These are phyloP conservation scores for Elymnias hypermnestra DNA, from an alignment of 1,140 invertebrate genomes.

Conservation along the genomic window DNA sequence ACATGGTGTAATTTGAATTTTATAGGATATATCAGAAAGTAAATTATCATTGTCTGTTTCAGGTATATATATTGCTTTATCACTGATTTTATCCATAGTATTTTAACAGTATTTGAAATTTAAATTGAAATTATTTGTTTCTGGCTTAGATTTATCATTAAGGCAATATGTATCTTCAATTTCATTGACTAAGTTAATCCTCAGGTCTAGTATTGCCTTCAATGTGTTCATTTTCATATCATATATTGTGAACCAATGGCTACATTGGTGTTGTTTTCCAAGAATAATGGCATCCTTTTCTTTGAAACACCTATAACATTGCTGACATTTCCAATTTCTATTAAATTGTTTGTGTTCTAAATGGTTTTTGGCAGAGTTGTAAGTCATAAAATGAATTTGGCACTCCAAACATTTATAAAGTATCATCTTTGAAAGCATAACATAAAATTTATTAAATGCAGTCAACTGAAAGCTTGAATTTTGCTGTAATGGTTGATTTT, in stretches of 20 bases:
- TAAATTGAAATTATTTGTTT: no score
- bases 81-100: background rate
- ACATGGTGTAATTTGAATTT: background rate
- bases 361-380: constrained; percentile 35
- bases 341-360: constrained; percentile 32
- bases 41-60: no score
- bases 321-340: constrained; percentile 42
- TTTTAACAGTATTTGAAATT: background rate
- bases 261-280: constrained; percentile 41
- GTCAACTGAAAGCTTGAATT: no score
- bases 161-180: no score
- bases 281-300: constrained; percentile 34
- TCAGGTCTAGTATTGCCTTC: constrained; percentile 5
- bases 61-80: no score
- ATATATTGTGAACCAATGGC: no score
- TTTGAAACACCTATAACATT: constrained; percentile 41
- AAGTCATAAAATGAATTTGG: constrained; percentile 41
- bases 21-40: background rate
- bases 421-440: constrained; percentile 25
- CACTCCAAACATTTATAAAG: constrained; percentile 46
- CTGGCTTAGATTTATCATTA: no score
- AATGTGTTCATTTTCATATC: constrained; percentile 29
- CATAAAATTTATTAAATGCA: constrained; percentile 11
- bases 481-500: no score
- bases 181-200: constrained; percentile 17